Percentiles rank a stretch among this genome's conserved stretches.
Evolutionary conservation across 2,113 vertebrate genomes (phyloP).

Genomic region (Malurus cyaneus): DNA sequence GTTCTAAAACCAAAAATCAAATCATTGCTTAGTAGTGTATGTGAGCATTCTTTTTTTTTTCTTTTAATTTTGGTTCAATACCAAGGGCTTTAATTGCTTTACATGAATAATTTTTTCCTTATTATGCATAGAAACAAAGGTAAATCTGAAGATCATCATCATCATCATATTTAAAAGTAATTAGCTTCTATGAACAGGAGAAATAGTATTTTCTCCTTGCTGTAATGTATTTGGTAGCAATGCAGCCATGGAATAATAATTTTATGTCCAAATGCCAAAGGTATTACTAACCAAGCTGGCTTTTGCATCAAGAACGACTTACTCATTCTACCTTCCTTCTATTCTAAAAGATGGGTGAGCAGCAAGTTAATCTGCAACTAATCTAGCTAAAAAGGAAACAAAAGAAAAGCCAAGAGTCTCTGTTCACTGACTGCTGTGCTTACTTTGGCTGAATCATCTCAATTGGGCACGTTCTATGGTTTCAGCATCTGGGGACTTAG

Average conservation of each 20-base stretch:
- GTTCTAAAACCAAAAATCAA: not conserved
- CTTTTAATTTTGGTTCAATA: not conserved
- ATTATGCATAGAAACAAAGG: not conserved
- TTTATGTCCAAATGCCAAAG: not conserved
- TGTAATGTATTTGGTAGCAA: not conserved
- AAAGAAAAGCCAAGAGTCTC: slow-evolving; percentile 21
- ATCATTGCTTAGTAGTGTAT: not conserved
- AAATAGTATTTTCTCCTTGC: not conserved
- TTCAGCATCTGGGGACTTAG: slow-evolving; percentile 61
- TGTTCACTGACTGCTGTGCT: slow-evolving; percentile 46
- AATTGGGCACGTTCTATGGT: slow-evolving; percentile 10
- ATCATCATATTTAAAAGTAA: not conserved
- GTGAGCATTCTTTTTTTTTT: not conserved
- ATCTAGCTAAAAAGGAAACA: slow-evolving; percentile 38
- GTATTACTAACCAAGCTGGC: not conserved
- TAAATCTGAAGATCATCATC: not conserved
- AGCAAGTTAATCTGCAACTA: slow-evolving; percentile 50
- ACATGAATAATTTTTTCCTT: not conserved
- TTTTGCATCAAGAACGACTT: not conserved
- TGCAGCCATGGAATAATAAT: not conserved
- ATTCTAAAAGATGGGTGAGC: slow-evolving; percentile 4
- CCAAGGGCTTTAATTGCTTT: not conserved
- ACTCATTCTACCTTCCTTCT: not conserved
- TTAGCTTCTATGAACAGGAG: not conserved
- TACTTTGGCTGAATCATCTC: slow-evolving; percentile 60